Percentiles rank a stretch among this genome's conserved stretches.
These are phyloP conservation scores for Cyclophora punctaria DNA, from an alignment of 2,888 invertebrate genomes.

Conservation along the genomic window DNA sequence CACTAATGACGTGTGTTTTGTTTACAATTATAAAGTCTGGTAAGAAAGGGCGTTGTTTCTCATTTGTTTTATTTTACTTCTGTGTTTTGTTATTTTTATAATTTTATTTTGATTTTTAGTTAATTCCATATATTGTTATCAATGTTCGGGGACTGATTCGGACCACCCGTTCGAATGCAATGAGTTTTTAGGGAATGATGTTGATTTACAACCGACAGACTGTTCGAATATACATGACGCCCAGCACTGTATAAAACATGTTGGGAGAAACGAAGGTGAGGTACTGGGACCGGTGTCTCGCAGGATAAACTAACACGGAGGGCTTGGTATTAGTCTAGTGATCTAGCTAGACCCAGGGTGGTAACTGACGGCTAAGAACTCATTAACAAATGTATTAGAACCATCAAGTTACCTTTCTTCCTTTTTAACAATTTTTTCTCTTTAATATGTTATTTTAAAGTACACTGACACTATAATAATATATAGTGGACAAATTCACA, in stretches of 20 bases:
- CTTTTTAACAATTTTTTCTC: too few species aligned
- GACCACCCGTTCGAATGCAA: conserved; percentile 87
- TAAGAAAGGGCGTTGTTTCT: conserved; percentile 42
- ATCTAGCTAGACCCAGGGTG: too few species aligned
- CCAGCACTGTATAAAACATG: conserved; percentile 93
- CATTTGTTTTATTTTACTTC: conserved; percentile 19
- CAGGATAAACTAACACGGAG: background rate
- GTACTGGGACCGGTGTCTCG: conserved; percentile 9
- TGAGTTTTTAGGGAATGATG: conserved; percentile 81
- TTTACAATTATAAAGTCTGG: conserved; percentile 36
- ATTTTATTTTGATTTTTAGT: conserved; percentile 61
- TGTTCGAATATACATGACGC: conserved; percentile 90
- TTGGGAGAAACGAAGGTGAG: conserved; percentile 92
- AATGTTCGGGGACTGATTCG: conserved; percentile 89
- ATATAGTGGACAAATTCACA: too few species aligned
- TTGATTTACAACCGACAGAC: conserved; percentile 79
- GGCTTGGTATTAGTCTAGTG: too few species aligned
- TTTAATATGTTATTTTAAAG: too few species aligned
- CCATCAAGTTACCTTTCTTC: too few species aligned
- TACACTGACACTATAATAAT: too few species aligned
- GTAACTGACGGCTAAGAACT: too few species aligned
- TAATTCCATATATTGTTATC: conserved; percentile 86
- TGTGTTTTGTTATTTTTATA: conserved; percentile 25
- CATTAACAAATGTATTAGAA: too few species aligned
- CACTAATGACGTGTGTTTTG: conserved; percentile 25